Conservation (phyloP, 2,113 vertebrate genomes). For the Callorhinus ursinus region DNA sequence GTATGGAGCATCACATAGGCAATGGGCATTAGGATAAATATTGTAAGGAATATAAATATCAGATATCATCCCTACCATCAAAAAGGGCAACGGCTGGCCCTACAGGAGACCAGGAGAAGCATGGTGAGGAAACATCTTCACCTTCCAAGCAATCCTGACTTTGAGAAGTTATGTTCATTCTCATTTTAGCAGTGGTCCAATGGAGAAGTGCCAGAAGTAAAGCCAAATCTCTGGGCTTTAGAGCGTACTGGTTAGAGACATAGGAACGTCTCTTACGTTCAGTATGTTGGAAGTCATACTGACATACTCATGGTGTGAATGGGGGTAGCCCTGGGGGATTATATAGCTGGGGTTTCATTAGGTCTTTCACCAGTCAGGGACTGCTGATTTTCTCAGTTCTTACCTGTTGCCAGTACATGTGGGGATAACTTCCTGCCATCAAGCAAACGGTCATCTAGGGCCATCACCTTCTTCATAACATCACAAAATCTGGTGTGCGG, state of each 20-base stretch:
- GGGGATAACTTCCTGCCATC: neutral
- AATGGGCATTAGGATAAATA: neutral
- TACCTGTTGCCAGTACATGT: neutral
- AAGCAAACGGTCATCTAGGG: neutral
- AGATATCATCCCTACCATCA: neutral
- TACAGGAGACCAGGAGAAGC: neutral
- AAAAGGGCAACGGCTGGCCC: neutral
- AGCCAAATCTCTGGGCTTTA: neutral
- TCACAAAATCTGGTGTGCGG: neutral
- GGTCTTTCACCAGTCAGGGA: fast-evolving
- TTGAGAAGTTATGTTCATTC: neutral
- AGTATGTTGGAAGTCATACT: neutral
- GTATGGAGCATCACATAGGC: neutral
- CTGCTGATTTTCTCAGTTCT: neutral
- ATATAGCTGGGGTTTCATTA: neutral
- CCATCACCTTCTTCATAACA: neutral
- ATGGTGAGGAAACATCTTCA: neutral
- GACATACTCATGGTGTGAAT: neutral
- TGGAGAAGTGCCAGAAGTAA: neutral
- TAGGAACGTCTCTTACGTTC: fast-evolving
- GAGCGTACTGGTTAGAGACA: neutral
- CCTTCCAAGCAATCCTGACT: too few relatives aligned
- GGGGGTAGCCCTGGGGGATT: neutral
- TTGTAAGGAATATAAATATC: neutral
- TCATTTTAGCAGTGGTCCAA: neutral